Base-by-base conservation (phyloP, 2,888 invertebrate genomes). In the Adineta ricciae region DNA sequence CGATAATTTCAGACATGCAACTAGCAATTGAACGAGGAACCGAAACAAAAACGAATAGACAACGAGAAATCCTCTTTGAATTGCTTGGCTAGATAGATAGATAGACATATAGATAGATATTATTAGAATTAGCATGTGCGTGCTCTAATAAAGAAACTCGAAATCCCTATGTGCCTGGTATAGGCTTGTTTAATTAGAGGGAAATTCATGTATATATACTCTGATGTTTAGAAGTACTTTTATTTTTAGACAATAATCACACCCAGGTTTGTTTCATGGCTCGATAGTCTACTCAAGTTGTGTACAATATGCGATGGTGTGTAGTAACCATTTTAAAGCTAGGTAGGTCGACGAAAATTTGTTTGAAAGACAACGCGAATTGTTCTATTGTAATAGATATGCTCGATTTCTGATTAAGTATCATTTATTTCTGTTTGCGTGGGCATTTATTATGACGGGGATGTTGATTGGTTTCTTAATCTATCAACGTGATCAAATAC, bases 361-460 rank as follows among this genome's bases (percentile, higher is more conserved):
- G n/a, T n/a, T 46, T 46, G 8, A 11, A 46, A 46, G 5, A 46
- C 5, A 46, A 46, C 11, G 46, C 5, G 11, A 46, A 46, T 46
- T 5, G 5, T 46, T 46, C 8, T 46, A 46, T 46, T 5, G 4
- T 14, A 73, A 24, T 41, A 73, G 73, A 41, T 73, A 73, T 11
- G 73, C 41, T 73, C 73, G 73, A 73, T 73, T 73, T 73, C 9
- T 73, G 11, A 73, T 73, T 73, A 36, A 41, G 24, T 73, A 73
- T 41, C 41, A 73, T 73, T 36, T 73, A 24, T 24, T 73, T 36
- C 36, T 73, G 24, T 73, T 38, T 41, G 36, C 24, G 36, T 38
- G 73, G 36, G 24, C 14, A 73, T 24, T 73, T 73, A 36, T 38
- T 38, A 73, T 73, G 73, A 27, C 41, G 11, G 38, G 73, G 9